Percentiles rank a stretch among this genome's conserved stretches.
Conservation (phyloP, 2,113 vertebrate species). For the Himantopus leucocephalus region DNA sequence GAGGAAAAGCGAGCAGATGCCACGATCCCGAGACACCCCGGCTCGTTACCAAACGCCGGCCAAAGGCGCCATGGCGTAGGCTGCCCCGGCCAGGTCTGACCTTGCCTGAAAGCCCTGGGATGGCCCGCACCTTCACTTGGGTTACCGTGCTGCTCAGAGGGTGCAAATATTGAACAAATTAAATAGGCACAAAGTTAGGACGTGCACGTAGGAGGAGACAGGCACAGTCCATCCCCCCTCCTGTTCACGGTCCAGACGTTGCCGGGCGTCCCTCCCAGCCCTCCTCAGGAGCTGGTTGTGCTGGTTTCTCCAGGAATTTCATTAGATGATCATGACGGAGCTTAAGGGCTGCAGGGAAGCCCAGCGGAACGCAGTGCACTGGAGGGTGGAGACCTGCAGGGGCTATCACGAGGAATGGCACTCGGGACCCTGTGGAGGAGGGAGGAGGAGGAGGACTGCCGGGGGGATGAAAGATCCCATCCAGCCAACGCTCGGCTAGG, state of each 20-base stretch:
- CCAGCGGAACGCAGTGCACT: not conserved
- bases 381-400: not conserved
- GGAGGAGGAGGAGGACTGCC: not conserved
- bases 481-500: not conserved
- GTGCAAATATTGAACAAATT: not conserved
- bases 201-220: not conserved
- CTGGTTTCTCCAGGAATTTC: not conserved
- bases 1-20: not conserved
- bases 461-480: not conserved
- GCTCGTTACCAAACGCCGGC: rapidly evolving
- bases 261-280: not conserved
- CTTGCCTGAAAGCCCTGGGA: not conserved
- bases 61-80: not conserved
- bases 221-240: not conserved
- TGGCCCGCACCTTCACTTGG: not conserved
- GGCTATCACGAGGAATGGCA: not conserved
- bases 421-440: rapidly evolving
- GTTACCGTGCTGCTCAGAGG: not conserved
- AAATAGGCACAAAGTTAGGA: not conserved
- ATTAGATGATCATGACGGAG: rapidly evolving
- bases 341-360: not conserved
- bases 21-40: not conserved
- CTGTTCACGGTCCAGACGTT: rapidly evolving
- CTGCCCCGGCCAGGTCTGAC: not conserved
- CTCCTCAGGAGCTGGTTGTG: not conserved